These are phyloP conservation scores for Diceros bicornis DNA, from an alignment of 2,797 vertebrate species.

Conservation along the genomic window DNA sequence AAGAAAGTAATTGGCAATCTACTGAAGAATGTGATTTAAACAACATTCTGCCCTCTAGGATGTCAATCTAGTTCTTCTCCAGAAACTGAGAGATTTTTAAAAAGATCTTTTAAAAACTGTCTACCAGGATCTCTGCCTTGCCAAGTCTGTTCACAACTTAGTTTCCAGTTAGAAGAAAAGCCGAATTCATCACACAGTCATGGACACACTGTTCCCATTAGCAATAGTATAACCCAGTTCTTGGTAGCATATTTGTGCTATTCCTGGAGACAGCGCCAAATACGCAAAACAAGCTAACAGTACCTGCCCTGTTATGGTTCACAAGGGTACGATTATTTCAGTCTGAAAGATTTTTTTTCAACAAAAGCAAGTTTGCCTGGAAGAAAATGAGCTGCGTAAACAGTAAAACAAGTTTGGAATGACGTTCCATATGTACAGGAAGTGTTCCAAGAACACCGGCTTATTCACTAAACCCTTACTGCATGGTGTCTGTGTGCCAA, in stretches of 20 bases:
- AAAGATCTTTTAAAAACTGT: conserved; percentile 62
- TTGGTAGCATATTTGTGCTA: conserved; percentile 75
- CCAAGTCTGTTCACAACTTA: conserved; percentile 78
- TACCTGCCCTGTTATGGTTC: conserved; percentile 73
- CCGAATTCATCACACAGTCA: conserved; percentile 75
- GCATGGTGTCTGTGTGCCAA: background rate
- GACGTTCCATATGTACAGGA: conserved; percentile 16
- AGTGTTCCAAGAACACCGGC: conserved; percentile 41
- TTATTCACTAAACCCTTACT: background rate
- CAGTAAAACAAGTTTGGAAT: conserved; percentile 66
- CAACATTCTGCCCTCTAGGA: conserved; percentile 33
- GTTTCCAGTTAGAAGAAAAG: conserved; percentile 80
- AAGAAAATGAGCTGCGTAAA: conserved; percentile 71
- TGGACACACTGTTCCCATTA: conserved; percentile 81
- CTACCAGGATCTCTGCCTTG: conserved; percentile 66
- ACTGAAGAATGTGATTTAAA: conserved; percentile 54
- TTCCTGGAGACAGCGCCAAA: conserved; percentile 72
- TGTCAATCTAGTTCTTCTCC: conserved; percentile 60
- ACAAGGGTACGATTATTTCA: conserved; percentile 76
- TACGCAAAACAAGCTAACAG: conserved; percentile 69
- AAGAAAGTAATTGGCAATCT: conserved; percentile 42
- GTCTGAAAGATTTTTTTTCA: conserved; percentile 54
- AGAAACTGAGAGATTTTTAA: conserved; percentile 65
- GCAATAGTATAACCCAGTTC: conserved; percentile 74
- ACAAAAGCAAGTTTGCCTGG: conserved; percentile 68